Evolutionary conservation across 2,888 invertebrate species (phyloP), one percentile per base, ranked within the genome.

Genomic region (Notodonta ziczac): DNA sequence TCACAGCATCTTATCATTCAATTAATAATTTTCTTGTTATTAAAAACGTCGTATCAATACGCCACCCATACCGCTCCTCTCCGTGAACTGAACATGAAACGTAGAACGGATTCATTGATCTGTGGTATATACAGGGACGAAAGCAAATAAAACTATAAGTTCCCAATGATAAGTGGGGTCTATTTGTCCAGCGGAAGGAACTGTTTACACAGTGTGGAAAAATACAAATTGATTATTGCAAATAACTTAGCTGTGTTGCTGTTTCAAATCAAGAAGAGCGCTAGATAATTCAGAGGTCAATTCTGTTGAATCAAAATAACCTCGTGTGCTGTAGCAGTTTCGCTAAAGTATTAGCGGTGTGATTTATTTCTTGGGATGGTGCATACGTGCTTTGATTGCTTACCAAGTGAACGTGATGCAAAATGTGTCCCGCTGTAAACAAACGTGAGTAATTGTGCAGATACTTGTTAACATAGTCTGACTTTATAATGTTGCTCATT

Each of bases 371-470:
- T 71, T 70, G 56, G 57, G 59, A 68, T 69, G 63, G 48, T 73
- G 75, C 78, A 75, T 73, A 76, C 78, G 76, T 80, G 80, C 74
- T 74, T 77, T 78, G 80, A 80, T 78, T 80, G 70, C 73, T 70
- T 72, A 69, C 63, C 16, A 78, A 73, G 72, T 69, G 65, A 73
- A 76, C 80, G 77, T 81, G 80, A 76, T 80, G 76, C 79, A 72
- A 74, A 80, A 80, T 81, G 73, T 77, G 75, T 77, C 77, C 69
- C 75, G 73, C 73, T 70, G 74, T 82, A 84, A 83, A 83, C 82
- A 83, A 81, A 73, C 74, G 79, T 84, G 84, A 84, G 79, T 83
- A 83, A 84, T 75, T 76, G 73, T 69, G 66, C 70, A 78, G 77
- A 77, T 80, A 84, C 81, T 79, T 72, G 66, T 76, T 73, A 63